Percentiles rank a stretch among this genome's conserved stretches.
These are phyloP conservation scores for Acanthurus tractus DNA, from an alignment of 2,797 vertebrate species.

Conservation along the genomic window DNA sequence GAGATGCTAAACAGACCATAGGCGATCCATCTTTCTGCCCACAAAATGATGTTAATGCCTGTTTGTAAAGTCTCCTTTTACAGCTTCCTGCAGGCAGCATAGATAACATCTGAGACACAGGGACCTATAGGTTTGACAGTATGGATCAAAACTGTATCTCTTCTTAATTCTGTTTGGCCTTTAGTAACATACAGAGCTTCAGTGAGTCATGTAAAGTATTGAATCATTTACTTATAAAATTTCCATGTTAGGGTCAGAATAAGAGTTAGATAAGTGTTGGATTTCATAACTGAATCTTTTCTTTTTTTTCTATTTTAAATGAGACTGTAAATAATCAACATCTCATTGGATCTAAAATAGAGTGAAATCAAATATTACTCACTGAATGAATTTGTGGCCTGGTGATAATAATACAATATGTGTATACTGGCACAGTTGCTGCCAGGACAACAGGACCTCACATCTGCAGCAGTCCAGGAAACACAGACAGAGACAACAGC, in stretches of 20 bases:
- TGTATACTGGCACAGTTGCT: not conserved
- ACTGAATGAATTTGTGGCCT: not conserved
- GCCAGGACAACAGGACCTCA: not conserved
- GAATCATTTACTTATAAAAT: too few relatives aligned
- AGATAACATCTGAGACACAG: not conserved
- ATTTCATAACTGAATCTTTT: too few relatives aligned
- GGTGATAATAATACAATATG: not conserved
- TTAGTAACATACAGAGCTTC: not conserved
- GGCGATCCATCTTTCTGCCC: slow-evolving; percentile 6
- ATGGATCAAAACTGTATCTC: not conserved
- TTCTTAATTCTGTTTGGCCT: not conserved
- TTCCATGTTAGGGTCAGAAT: too few relatives aligned
- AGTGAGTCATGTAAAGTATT: too few relatives aligned
- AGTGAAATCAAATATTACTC: not conserved
- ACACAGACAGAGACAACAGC: not conserved
- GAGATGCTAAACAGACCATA: slow-evolving; percentile 9
- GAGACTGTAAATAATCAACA: too few relatives aligned
- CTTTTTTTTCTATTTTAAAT: too few relatives aligned
- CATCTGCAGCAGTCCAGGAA: not conserved
- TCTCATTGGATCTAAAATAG: not conserved
- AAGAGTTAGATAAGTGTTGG: too few relatives aligned
- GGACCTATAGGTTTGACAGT: not conserved
- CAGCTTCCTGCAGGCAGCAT: not conserved
- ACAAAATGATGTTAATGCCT: not conserved
- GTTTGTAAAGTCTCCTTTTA: not conserved